Percentiles rank a stretch among this genome's conserved stretches.
phyloP scores from a whole-genome alignment of 2,113 vertebrate genomes.

The Micronycteris hirsuta region DNA sequence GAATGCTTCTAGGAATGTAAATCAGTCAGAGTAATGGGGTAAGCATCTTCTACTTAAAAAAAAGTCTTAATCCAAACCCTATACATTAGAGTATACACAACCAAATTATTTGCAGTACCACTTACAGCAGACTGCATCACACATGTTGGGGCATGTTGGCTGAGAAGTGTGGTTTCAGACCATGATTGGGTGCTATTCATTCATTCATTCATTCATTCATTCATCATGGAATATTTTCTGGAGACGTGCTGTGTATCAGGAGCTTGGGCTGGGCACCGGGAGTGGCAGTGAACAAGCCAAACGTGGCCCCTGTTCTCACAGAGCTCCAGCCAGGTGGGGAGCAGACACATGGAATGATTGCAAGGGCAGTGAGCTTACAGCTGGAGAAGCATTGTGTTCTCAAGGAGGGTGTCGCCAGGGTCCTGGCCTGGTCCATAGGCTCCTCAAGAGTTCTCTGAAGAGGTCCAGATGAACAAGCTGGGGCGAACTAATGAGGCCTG shows the following conservation, averaged over 20 bases:
- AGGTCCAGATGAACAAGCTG: not conserved
- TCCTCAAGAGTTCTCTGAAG: not conserved
- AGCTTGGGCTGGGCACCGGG: not conserved
- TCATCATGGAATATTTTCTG: not conserved
- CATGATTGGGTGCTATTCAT: not conserved
- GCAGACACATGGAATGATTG: not conserved
- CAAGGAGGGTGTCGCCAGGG: not conserved
- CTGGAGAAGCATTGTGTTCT: not conserved
- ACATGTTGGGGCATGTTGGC: not conserved
- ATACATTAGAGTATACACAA: not conserved
- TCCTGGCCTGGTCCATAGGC: too few species aligned
- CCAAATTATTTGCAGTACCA: not conserved
- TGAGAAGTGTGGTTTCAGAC: not conserved
- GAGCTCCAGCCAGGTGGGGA: not conserved
- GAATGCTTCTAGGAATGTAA: conserved; percentile 34
- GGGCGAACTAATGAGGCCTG: not conserved
- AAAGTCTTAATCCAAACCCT: not conserved
- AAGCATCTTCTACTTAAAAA: not conserved
- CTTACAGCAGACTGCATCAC: not conserved
- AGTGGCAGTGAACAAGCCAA: not conserved
- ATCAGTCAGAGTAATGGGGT: not conserved
- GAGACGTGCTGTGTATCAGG: not conserved
- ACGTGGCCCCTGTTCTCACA: not conserved
- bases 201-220: not conserved
- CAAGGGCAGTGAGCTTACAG: not conserved